A percentile compares a stretch with the other conserved stretches of the same genome.
Conservation (phyloP, 1,140 invertebrate genomes). For the Araneus ventricosus region DNA sequence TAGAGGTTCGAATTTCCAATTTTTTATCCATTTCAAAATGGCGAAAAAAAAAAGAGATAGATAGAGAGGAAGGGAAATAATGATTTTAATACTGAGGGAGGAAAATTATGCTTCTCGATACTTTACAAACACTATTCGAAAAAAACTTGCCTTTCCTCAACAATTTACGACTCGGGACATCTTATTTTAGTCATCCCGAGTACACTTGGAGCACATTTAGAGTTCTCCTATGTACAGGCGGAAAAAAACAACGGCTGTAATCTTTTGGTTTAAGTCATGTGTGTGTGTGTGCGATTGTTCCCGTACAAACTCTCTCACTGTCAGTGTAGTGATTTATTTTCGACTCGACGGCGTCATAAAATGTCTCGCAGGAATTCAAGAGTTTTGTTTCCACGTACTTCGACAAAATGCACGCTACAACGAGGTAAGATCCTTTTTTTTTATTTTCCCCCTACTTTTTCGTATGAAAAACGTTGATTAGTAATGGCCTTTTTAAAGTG, state of each 20-base stretch:
- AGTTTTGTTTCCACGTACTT: constrained; percentile 20
- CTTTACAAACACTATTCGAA: neutral
- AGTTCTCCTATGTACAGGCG: constrained; percentile 33
- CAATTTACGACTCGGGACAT: neutral
- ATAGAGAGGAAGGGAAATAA: no score
- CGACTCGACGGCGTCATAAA: constrained; percentile 52
- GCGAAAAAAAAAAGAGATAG: no score
- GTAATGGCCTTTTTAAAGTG: neutral
- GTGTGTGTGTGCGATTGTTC: constrained; percentile 27
- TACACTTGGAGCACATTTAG: neutral
- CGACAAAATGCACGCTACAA: neutral
- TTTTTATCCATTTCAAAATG: no score
- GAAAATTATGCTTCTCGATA: no score
- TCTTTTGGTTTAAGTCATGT: constrained; percentile 54
- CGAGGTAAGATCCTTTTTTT: constrained; percentile 32
- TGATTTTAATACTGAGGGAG: no score
- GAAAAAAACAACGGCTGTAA: neutral
- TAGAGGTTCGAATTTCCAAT: no score
- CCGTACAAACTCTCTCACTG: constrained; percentile 17
- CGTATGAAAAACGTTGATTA: neutral
- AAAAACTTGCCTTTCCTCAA: neutral
- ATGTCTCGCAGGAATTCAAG: constrained; percentile 31
- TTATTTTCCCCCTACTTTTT: neutral
- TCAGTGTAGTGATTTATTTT: constrained; percentile 41
- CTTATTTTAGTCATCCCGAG: neutral